These are phyloP conservation scores for Buathra laborator DNA, from an alignment of 2,888 invertebrate species.

Conservation along the genomic window DNA sequence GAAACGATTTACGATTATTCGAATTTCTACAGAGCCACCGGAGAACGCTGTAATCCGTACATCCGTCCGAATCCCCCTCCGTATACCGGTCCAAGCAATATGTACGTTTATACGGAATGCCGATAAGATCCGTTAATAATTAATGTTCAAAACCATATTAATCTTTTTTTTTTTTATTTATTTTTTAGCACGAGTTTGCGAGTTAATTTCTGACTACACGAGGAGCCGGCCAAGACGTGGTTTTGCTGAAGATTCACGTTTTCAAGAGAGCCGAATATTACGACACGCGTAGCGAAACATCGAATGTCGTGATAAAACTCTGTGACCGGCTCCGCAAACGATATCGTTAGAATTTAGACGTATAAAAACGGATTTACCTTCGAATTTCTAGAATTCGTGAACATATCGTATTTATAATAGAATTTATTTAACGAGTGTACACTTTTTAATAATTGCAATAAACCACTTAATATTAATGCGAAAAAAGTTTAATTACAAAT, in stretches of 20 bases:
- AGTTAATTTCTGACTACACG: conserved; percentile 87
- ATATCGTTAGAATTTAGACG: conserved; percentile 26
- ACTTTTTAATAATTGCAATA: conserved; percentile 8
- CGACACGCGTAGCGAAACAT: conserved; percentile 45
- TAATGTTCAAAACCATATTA: conserved; percentile 10
- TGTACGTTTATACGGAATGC: conserved; percentile 79
- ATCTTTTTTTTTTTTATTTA: conserved; percentile 2
- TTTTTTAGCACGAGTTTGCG: conserved; percentile 78
- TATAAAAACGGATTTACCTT: conserved; percentile 21
- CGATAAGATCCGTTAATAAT: neutral
- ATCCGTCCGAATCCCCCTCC: conserved; percentile 88
- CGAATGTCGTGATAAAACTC: conserved; percentile 73
- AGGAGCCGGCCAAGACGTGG: conserved; percentile 86
- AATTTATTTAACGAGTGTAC: neutral
- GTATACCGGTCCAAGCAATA: conserved; percentile 86
- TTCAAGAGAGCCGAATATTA: conserved; percentile 50
- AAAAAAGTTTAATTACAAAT: too few relatives aligned
- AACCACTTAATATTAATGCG: neutral
- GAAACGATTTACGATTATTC: neutral
- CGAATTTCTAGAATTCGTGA: conserved; percentile 9
- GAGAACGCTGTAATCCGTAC: conserved; percentile 81
- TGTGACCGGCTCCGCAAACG: conserved; percentile 77
- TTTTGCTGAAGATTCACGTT: conserved; percentile 84
- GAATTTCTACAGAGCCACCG: conserved; percentile 75
- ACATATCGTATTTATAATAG: conserved; percentile 9